Evolutionary conservation across 1,140 invertebrate species (phyloP).

Genomic region (Eubasilissa regina): DNA sequence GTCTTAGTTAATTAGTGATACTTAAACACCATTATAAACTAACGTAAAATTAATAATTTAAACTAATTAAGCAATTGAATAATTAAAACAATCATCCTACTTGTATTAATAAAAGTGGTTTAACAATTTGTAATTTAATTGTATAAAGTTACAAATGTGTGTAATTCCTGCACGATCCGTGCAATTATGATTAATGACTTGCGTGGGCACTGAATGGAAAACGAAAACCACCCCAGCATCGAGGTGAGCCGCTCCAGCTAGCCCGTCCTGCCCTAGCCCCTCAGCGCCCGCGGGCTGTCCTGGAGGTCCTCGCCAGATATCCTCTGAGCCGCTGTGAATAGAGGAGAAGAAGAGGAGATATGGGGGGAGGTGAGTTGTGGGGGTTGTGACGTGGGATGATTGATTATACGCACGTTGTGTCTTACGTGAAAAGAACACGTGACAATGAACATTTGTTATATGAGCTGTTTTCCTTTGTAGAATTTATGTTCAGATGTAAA

Average conservation of each 20-base stretch:
- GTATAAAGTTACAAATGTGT: constrained; percentile 20
- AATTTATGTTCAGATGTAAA: no score
- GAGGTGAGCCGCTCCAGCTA: not conserved
- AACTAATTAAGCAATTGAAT: not conserved
- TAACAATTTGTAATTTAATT: not conserved
- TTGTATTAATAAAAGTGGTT: not conserved
- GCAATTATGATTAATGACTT: constrained; percentile 38
- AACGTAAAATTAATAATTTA: no score
- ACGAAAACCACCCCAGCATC: constrained; percentile 1
- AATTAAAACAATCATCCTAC: not conserved
- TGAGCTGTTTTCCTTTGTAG: no score
- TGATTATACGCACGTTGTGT: constrained; percentile 16
- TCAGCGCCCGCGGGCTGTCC: not conserved
- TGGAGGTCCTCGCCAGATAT: not conserved
- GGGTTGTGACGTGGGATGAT: constrained; percentile 21
- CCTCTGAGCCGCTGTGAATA: not conserved
- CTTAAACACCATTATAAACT: no score
- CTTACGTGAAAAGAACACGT: not conserved
- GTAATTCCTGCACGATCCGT: not conserved
- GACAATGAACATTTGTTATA: no score
- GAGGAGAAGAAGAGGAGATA: constrained; percentile 10
- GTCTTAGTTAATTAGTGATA: no score
- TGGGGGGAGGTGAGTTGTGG: constrained; percentile 10
- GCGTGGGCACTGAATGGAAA: constrained; percentile 26
- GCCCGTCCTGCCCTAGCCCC: not conserved